Evolutionary conservation across 2,797 vertebrate species (phyloP), one percentile per base, ranked within the genome.

Genomic region (Eulemur mongoz): DNA sequence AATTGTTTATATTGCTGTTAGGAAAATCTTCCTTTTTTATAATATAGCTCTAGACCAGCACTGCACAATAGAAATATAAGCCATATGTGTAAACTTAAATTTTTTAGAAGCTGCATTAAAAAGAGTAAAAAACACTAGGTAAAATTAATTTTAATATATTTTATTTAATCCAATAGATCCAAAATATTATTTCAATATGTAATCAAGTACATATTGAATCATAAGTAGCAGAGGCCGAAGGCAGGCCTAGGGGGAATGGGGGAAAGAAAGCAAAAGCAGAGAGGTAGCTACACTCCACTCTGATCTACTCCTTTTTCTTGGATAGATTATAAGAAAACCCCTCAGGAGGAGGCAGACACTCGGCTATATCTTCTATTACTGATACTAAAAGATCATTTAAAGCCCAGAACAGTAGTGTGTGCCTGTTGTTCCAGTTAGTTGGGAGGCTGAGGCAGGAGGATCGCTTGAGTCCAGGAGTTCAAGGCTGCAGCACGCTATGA

Each of bases 111-210:
- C 20, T 12, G 94, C 7, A 52, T 52, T 89, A 32, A 38, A 79
- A 89, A 67, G 11, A 38, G 22, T 43, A 73, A 59, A 13, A 50
- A 61, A 1, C 57, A 92, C 54, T n/a, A 14, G 4, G 5, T 54
- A 2, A 87, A 70, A 87, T 89, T 94, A 81, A 89, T 93, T 80
- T 78, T 61, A 96, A n/a, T 69, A 22, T 92, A 59, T 63, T 83
- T 80, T 67, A 75, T 73, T 79, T 40, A 93, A 32, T 2, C 7
- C 14, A 85, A 50, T 45, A 18, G 48, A 20, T 45, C 43, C n/a
- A 82, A 73, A 87, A 63, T 82, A 61, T 52, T 80, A 89, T 69
- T 88, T 95, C n/a, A 90, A 84, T 25, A 48, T 48, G 17, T 30
- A 70, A 94, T 67, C 27, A 45, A 84, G 43, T 43, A 43, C 8